Conservation (phyloP, 2,113 vertebrate genomes). For the Peromyscus polionotus region DNA sequence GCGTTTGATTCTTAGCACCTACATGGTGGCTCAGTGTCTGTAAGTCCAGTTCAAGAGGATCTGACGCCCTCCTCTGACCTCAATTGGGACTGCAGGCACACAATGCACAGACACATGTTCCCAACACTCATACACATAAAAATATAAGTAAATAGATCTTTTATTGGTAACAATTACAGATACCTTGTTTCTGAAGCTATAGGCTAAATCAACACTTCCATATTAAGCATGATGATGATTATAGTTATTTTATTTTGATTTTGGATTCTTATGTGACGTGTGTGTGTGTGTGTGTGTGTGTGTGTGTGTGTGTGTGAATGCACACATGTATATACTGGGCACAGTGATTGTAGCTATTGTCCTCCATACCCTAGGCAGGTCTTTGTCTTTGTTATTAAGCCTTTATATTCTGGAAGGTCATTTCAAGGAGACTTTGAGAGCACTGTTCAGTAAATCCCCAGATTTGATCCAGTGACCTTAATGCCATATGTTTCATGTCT, state of each 20-base stretch:
- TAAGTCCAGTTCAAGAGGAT: background rate
- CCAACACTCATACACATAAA: background rate
- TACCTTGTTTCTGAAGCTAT: background rate
- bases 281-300: background rate
- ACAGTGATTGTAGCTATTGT: background rate
- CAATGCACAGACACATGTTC: background rate
- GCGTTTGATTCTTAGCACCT: background rate
- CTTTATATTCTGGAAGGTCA: background rate
- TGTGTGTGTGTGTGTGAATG: background rate
- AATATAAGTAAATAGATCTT: background rate
- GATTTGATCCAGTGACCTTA: background rate
- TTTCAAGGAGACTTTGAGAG: background rate
- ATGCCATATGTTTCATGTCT: background rate
- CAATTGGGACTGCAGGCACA: background rate
- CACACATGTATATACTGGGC: background rate
- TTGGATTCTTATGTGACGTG: background rate
- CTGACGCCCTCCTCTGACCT: background rate
- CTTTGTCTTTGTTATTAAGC: background rate
- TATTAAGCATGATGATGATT: background rate
- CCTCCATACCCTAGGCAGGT: background rate
- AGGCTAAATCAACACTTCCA: background rate
- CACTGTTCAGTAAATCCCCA: background rate
- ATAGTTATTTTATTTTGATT: background rate
- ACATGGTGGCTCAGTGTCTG: background rate
- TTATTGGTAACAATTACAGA: background rate